phyloP scores from a whole-genome alignment of 2,113 vertebrate genomes.

The Alethe castanea region DNA sequence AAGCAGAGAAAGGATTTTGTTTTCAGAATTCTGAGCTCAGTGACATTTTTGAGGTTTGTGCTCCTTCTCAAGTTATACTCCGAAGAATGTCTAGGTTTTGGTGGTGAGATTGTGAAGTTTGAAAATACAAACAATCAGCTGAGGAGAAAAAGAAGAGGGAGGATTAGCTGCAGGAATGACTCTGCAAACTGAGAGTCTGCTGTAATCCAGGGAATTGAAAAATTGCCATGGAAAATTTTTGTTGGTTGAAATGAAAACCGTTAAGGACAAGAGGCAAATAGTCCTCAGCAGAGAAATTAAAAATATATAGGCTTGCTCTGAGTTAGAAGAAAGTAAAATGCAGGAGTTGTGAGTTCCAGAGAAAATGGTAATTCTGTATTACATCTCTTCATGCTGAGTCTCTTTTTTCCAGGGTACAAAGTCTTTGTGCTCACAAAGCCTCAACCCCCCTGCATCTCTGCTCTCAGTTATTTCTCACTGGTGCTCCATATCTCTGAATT shows the following conservation, averaged over 20 bases:
- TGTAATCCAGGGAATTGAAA: neutral
- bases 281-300: neutral
- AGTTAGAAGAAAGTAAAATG: neutral
- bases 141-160: neutral
- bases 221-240: neutral
- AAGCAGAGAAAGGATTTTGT: neutral
- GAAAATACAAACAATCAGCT: neutral
- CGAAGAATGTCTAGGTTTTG: neutral
- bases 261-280: neutral
- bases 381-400: neutral
- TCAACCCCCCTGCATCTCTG: neutral
- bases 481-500: neutral
- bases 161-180: neutral
- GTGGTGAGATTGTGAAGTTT: neutral
- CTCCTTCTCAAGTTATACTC: neutral
- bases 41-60: conserved; percentile 31
- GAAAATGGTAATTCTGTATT: neutral
- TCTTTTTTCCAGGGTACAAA: neutral
- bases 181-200: neutral
- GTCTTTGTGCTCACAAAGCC: neutral
- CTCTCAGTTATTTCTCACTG: neutral
- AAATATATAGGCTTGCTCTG: neutral
- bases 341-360: neutral
- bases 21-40: neutral
- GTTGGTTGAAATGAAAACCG: neutral